Evolutionary conservation across 64 coral and sea anemone species (phyloP).

Genomic region (Pocillopora verrucosa): DNA sequence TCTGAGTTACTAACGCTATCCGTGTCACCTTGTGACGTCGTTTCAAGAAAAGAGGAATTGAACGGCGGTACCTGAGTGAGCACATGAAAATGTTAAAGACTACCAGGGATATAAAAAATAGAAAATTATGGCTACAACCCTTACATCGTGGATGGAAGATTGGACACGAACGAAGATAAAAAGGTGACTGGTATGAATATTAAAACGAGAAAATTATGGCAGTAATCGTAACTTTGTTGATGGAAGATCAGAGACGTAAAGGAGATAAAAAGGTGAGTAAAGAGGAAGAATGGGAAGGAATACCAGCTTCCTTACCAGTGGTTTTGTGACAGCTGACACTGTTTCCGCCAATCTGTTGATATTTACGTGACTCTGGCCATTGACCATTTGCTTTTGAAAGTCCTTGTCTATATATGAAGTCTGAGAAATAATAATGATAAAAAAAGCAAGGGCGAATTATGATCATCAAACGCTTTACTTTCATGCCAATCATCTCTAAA

Average conservation of each 20-base stretch:
- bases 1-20: conserved; percentile 34
- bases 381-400: conserved; percentile 62
- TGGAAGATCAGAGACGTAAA: background rate
- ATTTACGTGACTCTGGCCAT: conserved; percentile 81
- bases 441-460: no score
- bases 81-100: background rate
- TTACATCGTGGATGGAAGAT: no score
- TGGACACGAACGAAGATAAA: no score
- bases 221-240: no score
- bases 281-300: background rate
- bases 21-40: background rate
- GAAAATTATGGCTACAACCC: no score
- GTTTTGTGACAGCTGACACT: conserved; percentile 51
- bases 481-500: no score
- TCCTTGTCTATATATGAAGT: conserved; percentile 85
- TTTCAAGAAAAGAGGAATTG: background rate
- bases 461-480: no score
- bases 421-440: conserved; percentile 29
- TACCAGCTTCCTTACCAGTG: conserved; percentile 39
- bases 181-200: no score
- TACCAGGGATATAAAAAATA: no score
- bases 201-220: no score
- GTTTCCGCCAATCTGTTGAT: conserved; percentile 71
- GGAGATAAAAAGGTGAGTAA: background rate
- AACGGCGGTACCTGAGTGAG: background rate